Conservation (phyloP, 1,140 invertebrate genomes). For the Euschistus heros region DNA sequence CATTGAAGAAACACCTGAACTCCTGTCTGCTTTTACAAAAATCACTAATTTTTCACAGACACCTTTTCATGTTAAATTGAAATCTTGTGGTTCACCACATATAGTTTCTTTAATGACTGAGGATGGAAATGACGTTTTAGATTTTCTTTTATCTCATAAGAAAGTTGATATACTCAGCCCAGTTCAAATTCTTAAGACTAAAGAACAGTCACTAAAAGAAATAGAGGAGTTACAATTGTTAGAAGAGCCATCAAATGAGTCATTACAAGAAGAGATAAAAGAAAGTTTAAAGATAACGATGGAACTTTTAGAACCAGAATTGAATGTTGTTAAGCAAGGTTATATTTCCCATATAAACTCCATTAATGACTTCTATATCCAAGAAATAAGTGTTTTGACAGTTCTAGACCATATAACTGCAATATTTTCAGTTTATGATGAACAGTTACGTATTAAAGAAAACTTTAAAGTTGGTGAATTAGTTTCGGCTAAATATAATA, state of each 20-base stretch:
- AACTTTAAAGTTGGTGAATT: constrained; percentile 36
- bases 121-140: neutral
- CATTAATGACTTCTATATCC: constrained; percentile 51
- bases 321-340: neutral
- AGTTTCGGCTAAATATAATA: constrained; percentile 51
- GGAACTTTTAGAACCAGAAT: neutral
- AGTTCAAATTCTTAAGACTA: neutral
- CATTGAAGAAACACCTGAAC: neutral
- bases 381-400: constrained; percentile 41
- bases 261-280: neutral
- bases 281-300: neutral
- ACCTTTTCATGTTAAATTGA: constrained; percentile 7
- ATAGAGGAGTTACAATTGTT: neutral
- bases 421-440: constrained; percentile 28
- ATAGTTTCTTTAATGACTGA: constrained; percentile 9
- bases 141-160: neutral
- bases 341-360: constrained; percentile 34
- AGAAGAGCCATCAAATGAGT: neutral
- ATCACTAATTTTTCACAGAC: neutral
- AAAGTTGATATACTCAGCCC: neutral
- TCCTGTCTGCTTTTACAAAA: constrained; percentile 11
- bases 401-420: constrained; percentile 47
- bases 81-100: neutral
- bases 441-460: constrained; percentile 4
- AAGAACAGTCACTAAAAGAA: neutral